A percentile compares a stretch with the other conserved stretches of the same genome.
These are phyloP conservation scores for Hycleus phaleratus DNA, from an alignment of 1,140 invertebrate genomes.

Conservation along the genomic window DNA sequence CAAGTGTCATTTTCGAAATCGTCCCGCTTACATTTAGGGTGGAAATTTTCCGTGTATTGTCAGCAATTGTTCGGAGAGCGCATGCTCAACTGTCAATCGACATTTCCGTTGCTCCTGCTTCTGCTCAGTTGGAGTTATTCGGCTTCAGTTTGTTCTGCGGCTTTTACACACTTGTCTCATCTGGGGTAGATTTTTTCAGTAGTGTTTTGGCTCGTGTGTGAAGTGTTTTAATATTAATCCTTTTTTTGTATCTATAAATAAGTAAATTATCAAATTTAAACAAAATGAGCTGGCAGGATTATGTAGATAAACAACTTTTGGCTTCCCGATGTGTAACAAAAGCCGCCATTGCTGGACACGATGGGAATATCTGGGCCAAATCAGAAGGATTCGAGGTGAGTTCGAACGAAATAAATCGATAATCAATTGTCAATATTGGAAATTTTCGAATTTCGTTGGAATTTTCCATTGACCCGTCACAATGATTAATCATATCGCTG, in stretches of 20 bases:
- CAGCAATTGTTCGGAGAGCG: neutral
- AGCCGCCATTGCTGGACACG: slow-evolving; percentile 89
- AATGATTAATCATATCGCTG: no score
- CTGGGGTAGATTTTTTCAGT: slow-evolving; percentile 14
- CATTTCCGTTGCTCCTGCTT: slow-evolving; percentile 2
- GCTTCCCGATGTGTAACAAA: slow-evolving; percentile 86
- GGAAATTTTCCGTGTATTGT: neutral
- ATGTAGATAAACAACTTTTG: slow-evolving; percentile 94
- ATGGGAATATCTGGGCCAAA: slow-evolving; percentile 92
- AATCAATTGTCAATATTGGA: no score
- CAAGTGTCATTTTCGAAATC: neutral
- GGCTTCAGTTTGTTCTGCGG: slow-evolving; percentile 17
- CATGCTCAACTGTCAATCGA: neutral
- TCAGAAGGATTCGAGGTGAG: slow-evolving; percentile 88
- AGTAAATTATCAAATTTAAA: slow-evolving; percentile 12
- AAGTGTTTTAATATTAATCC: slow-evolving; percentile 20
- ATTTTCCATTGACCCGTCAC: no score
- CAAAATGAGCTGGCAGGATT: slow-evolving; percentile 96
- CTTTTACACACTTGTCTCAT: slow-evolving; percentile 8
- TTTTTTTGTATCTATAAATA: slow-evolving; percentile 1
- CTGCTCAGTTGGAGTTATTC: slow-evolving; percentile 23
- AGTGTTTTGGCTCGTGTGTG: slow-evolving; percentile 20
- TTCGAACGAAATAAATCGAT: slow-evolving; percentile 30
- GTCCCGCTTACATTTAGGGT: neutral
- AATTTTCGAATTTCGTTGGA: no score